Conservation (phyloP, 2,888 invertebrate species). For the Esperia sulphurella region DNA sequence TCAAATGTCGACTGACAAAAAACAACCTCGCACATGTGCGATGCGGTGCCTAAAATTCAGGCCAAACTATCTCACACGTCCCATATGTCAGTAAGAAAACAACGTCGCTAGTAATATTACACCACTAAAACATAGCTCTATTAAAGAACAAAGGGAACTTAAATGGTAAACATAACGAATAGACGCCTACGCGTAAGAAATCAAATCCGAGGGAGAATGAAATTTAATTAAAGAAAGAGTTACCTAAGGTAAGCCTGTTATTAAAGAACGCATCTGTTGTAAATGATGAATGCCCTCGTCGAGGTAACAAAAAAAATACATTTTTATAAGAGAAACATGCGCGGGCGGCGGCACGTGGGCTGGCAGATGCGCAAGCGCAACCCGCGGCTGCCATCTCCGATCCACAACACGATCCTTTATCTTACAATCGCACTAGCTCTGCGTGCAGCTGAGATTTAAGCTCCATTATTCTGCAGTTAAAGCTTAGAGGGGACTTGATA, state of each 20-base stretch:
- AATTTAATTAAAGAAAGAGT: slow-evolving; percentile 66
- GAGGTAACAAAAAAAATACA: slow-evolving; percentile 54
- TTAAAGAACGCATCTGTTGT: slow-evolving; percentile 66
- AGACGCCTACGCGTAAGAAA: slow-evolving; percentile 37
- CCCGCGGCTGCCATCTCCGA: slow-evolving; percentile 39
- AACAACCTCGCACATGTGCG: slow-evolving; percentile 59
- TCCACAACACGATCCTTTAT: slow-evolving; percentile 50
- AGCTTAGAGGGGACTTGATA: slow-evolving; percentile 37
- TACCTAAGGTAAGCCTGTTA: slow-evolving; percentile 57
- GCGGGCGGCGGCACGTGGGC: slow-evolving; percentile 72
- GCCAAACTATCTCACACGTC: slow-evolving; percentile 41
- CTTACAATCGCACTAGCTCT: slow-evolving; percentile 50
- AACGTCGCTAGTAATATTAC: slow-evolving; percentile 22
- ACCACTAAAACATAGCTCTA: slow-evolving; percentile 18
- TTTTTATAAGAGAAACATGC: slow-evolving; percentile 53
- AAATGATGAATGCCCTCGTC: slow-evolving; percentile 64
- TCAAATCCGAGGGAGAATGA: slow-evolving; percentile 42
- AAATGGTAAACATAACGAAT: slow-evolving; percentile 39
- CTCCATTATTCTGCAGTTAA: slow-evolving; percentile 55
- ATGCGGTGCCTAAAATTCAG: slow-evolving; percentile 42
- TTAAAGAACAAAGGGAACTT: slow-evolving; percentile 18
- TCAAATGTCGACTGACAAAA: slow-evolving; percentile 68
- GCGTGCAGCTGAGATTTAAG: slow-evolving; percentile 58
- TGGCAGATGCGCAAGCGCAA: slow-evolving; percentile 70
- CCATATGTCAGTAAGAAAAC: slow-evolving; percentile 22